Evolutionary conservation across 2,113 vertebrate genomes (phyloP), one percentile per base, ranked within the genome.

Genomic region (Haemorhous mexicanus): DNA sequence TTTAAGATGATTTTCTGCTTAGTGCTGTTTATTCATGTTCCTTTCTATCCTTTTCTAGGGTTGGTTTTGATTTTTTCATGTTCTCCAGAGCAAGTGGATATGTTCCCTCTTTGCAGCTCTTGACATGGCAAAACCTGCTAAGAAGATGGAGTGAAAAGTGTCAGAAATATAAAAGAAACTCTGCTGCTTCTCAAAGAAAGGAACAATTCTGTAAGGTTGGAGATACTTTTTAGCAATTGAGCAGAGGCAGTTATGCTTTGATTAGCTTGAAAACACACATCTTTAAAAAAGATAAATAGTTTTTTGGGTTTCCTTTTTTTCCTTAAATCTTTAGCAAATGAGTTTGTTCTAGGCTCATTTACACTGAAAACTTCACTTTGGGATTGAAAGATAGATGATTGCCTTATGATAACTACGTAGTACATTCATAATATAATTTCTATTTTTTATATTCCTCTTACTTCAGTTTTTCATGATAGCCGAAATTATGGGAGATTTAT

Each of bases 1-100:
- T 91, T 94, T 91, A 83, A 94, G 94, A 95, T 82, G 90, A 93
- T 96, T 92, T 76, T 23, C 13, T 77, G 23, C 80, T 84, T 84
- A 86, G 55, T 73, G 35, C 35, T 78, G 46, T 94, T 96, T 94
- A 82, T 89, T 89, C 37, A 35, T 53, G 50, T 39, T 83, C 43
- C 13, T 85, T 44, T 89, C 75, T 43, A 46, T 35, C 9, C 1
- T 89, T 79, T 89, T 32, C 39, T 81, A 67, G 58, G 39, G n/a
- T 26, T 78, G 44, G 15, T 76, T 93, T 92, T 75, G 43, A 87
- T 90, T 92, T 92, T 67, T 58, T 66, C 26, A 7, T 12, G 18
- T 49, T 83, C 49, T 92, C 30, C 61, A 17, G 27, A 75, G 33
- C 32, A 41, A 70, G 64, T 27, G 50, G 26, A 7, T 92, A 28